phyloP scores from a whole-genome alignment of 1,140 invertebrate genomes.

The Zaprionus nigranus region DNA sequence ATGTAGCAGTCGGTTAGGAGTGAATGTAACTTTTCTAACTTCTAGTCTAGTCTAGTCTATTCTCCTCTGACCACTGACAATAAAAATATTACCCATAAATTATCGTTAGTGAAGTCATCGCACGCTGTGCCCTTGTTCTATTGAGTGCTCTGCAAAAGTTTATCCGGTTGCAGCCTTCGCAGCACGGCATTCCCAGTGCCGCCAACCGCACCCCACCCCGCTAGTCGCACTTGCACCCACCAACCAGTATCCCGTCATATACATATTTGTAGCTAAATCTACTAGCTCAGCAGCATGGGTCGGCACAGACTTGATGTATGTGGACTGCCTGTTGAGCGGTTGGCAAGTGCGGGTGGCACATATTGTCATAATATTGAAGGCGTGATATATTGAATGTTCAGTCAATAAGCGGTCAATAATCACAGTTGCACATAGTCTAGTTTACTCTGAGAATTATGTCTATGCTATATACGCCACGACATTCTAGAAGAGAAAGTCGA shows the following conservation, averaged over 20 bases:
- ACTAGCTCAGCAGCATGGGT: conserved; percentile 48
- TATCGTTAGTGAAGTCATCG: conserved; percentile 77
- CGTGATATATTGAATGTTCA: conserved; percentile 83
- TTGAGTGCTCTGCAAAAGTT: conserved; percentile 63
- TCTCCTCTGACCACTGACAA: conserved; percentile 39
- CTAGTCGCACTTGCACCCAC: neutral
- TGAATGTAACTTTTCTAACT: neutral
- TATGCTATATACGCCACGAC: neutral
- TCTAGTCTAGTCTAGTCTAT: conserved; percentile 1
- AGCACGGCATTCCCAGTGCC: conserved; percentile 27
- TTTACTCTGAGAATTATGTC: conserved; percentile 30
- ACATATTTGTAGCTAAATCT: conserved; percentile 72
- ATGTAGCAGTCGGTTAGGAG: neutral
- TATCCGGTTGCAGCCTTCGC: conserved; percentile 41
- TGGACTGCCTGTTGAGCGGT: conserved; percentile 37
- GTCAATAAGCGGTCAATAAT: conserved; percentile 79
- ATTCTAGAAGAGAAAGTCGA: neutral
- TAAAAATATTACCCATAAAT: conserved; percentile 80
- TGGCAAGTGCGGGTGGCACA: conserved; percentile 38
- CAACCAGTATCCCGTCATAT: conserved; percentile 25
- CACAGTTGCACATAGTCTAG: conserved; percentile 64
- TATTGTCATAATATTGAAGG: conserved; percentile 77
- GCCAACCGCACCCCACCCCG: neutral
- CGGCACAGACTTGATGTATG: conserved; percentile 59
- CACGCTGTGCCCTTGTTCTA: conserved; percentile 54